These are phyloP conservation scores for Macropis europaea DNA, from an alignment of 2,888 invertebrate species.

Conservation along the genomic window DNA sequence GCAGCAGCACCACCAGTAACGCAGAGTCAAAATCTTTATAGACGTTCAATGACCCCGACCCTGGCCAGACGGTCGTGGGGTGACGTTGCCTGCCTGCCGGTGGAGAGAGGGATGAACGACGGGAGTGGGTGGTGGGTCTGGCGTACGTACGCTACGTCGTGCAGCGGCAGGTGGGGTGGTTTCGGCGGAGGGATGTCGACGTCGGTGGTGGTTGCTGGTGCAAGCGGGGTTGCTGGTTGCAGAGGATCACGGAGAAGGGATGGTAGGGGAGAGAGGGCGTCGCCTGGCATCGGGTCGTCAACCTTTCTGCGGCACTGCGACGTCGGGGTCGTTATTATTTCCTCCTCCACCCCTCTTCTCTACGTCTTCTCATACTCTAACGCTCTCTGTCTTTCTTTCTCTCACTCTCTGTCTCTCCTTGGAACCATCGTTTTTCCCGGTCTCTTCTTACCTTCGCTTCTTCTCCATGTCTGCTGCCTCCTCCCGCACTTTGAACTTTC, in stretches of 20 bases:
- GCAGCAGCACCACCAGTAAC: constrained; percentile 42
- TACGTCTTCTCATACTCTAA: constrained; percentile 10
- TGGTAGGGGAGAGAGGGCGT: constrained; percentile 71
- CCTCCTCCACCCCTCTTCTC: constrained; percentile 61
- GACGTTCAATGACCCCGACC: constrained; percentile 80
- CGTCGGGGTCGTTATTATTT: constrained; percentile 76
- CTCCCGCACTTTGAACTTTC: constrained; percentile 1
- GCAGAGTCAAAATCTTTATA: constrained; percentile 79
- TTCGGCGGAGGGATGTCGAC: constrained; percentile 40
- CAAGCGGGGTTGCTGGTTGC: constrained; percentile 54
- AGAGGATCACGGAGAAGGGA: constrained; percentile 51
- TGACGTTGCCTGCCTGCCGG: constrained; percentile 31
- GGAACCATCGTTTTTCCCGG: constrained; percentile 3
- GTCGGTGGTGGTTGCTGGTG: constrained; percentile 39
- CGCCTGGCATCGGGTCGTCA: constrained; percentile 78
- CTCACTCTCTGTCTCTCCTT: background rate
- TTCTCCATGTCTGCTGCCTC: background rate
- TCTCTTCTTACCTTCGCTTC: constrained; percentile 2
- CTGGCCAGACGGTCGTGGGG: constrained; percentile 77
- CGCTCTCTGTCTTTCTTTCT: constrained; percentile 5
- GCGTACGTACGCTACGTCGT: constrained; percentile 60
- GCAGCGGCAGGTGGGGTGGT: constrained; percentile 53
- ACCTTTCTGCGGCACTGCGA: constrained; percentile 79
- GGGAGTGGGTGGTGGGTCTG: constrained; percentile 31
- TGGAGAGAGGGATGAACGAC: constrained; percentile 52